Evolutionary conservation across 2,113 vertebrate species (phyloP).

Genomic region (Stomatorhinus ivindoensis): DNA sequence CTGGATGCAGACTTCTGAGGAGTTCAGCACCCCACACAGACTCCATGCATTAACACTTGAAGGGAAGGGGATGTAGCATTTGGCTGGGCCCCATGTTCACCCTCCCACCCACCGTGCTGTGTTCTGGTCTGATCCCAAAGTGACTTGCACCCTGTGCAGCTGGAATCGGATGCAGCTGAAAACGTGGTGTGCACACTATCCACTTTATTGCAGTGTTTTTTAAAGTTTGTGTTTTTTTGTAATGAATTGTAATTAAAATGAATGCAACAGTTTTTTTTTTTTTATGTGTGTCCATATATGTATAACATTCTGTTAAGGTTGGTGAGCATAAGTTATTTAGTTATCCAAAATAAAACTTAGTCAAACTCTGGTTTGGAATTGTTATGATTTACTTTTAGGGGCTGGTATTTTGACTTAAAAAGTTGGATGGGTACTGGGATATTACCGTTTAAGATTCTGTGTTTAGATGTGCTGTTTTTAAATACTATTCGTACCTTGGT

Average conservation of each 20-base stretch:
- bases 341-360: background rate
- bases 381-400: background rate
- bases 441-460: background rate
- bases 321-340: conserved; percentile 5
- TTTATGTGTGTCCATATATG: background rate
- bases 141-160: background rate
- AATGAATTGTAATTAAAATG: conserved; percentile 8
- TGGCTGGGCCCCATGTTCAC: background rate
- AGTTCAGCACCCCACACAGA: background rate
- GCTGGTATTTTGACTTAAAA: background rate
- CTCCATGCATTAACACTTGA: conserved; percentile 25
- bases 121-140: background rate
- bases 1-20: conserved; percentile 87
- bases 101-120: background rate
- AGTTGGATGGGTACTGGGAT: background rate
- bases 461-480: background rate
- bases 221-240: background rate
- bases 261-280: background rate
- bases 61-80: background rate
- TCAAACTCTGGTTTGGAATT: background rate
- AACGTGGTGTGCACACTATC: background rate
- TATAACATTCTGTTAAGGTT: background rate
- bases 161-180: background rate
- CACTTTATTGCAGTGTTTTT: background rate
- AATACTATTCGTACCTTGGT: background rate